Evolutionary conservation across 2,888 invertebrate genomes (phyloP).

Genomic region (Strigamia transsilvanica): DNA sequence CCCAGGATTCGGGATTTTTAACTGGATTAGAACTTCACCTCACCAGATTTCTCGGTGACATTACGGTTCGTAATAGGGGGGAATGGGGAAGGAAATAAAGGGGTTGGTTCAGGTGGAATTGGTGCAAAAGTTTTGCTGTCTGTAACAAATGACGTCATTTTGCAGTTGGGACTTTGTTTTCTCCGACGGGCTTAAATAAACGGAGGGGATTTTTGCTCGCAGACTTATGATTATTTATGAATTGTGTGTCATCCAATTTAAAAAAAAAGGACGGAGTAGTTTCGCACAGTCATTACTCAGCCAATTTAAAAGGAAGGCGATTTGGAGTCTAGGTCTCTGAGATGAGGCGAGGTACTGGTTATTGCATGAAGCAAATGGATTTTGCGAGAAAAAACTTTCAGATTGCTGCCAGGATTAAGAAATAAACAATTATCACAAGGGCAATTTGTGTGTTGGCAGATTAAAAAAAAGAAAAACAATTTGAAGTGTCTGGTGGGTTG

Average conservation of each 20-base stretch:
- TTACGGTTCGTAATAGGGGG: neutral
- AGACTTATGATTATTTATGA: slow-evolving; percentile 15
- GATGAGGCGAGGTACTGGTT: neutral
- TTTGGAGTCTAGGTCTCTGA: neutral
- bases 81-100: no score
- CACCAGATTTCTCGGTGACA: neutral
- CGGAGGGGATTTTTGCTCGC: neutral
- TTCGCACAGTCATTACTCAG: neutral
- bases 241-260: slow-evolving; percentile 7
- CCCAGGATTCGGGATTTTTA: slow-evolving; percentile 6
- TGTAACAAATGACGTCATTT: neutral
- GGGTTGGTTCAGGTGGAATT: no score
- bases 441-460: no score
- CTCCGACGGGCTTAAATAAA: neutral
- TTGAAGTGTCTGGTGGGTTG: no score
- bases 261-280: slow-evolving; percentile 3
- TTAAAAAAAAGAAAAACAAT: no score
- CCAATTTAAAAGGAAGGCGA: neutral
- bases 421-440: no score
- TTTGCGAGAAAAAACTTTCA: neutral
- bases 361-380: neutral
- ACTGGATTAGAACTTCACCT: neutral
- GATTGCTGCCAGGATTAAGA: no score
- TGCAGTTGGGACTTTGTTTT: neutral
- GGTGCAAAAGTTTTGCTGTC: neutral